phyloP scores from a whole-genome alignment of 2,113 vertebrate species.

The Cathartes aura region DNA sequence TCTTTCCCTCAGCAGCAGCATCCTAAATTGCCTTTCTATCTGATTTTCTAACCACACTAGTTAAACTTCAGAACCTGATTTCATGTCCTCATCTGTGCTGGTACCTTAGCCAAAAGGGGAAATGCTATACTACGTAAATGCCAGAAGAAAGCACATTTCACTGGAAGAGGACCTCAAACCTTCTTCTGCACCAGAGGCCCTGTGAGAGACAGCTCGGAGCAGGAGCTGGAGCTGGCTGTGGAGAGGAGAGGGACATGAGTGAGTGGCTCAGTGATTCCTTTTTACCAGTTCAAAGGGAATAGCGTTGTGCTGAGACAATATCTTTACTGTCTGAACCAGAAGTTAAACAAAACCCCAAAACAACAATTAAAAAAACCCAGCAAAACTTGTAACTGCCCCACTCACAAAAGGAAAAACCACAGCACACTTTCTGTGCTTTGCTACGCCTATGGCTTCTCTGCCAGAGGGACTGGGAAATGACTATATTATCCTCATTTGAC shows the following conservation, averaged over 20 bases:
- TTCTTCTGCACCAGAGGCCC: not conserved
- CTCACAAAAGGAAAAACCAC: fast-evolving
- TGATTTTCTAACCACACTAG: not conserved
- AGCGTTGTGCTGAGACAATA: not conserved
- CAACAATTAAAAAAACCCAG: not conserved
- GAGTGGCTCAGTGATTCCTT: not conserved
- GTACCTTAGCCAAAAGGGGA: not conserved
- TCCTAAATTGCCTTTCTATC: not conserved
- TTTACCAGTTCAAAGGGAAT: not conserved
- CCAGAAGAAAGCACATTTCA: not conserved
- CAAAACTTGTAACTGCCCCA: not conserved
- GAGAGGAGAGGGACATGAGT: not conserved
- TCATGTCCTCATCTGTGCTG: not conserved
- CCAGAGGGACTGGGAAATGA: not conserved
- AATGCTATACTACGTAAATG: not conserved
- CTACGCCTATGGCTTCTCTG: not conserved
- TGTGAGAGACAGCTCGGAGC: fast-evolving
- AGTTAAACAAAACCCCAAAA: not conserved
- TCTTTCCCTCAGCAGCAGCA: not conserved
- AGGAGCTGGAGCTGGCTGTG: not conserved
- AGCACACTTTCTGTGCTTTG: not conserved
- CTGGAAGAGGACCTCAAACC: not conserved
- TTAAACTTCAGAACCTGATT: not conserved
- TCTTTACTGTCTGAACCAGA: not conserved
- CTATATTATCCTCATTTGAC: not conserved